Evolutionary conservation across 2,797 vertebrate species (phyloP).

Genomic region (Enteromius argenteus): DNA sequence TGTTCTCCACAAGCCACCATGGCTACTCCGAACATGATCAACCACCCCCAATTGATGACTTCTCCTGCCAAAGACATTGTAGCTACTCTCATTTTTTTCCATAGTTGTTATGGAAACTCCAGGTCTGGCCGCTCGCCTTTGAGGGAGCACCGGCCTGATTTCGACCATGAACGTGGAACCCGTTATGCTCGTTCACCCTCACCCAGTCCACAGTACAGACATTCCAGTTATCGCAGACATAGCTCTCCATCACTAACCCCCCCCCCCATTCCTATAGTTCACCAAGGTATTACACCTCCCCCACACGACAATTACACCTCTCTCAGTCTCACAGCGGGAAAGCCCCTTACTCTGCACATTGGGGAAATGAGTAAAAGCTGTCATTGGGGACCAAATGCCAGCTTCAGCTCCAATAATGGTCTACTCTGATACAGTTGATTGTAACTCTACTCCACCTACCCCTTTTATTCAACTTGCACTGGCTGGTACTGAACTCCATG

Average conservation of each 20-base stretch:
- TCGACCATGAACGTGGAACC: neutral
- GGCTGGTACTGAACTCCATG: neutral
- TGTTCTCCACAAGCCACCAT: neutral
- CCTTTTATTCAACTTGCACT: slow-evolving; percentile 7
- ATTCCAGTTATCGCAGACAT: neutral
- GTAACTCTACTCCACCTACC: neutral
- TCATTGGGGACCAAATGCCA: slow-evolving; percentile 29
- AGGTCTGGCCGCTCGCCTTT: neutral
- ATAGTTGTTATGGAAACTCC: neutral
- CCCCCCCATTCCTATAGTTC: neutral
- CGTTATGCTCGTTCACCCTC: neutral
- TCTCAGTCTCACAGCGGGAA: neutral
- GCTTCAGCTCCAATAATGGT: neutral
- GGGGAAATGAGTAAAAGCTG: neutral
- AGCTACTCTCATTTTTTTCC: neutral
- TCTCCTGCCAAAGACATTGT: neutral
- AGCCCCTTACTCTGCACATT: neutral
- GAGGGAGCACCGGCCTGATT: neutral
- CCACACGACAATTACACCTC: slow-evolving; percentile 4
- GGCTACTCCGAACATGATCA: neutral
- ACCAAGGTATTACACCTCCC: neutral
- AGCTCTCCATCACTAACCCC: neutral
- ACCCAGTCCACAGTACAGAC: neutral
- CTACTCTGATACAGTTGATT: neutral
- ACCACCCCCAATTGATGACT: neutral